Percentiles rank a stretch among this genome's conserved stretches.
phyloP scores from a whole-genome alignment of 2,797 vertebrate genomes.

The Pangasius djambal region DNA sequence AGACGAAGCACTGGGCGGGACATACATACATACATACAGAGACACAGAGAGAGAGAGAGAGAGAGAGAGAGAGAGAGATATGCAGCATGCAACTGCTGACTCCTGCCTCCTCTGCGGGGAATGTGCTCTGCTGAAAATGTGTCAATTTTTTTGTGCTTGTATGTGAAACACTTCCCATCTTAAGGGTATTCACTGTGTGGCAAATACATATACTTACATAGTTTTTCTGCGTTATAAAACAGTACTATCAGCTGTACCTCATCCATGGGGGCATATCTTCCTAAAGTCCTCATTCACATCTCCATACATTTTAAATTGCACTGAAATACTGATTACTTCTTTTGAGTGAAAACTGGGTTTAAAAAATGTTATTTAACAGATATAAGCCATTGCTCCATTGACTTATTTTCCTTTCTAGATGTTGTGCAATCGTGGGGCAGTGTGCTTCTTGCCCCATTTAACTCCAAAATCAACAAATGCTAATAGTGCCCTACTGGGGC shows the following conservation, averaged over 20 bases:
- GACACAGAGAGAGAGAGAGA: not conserved
- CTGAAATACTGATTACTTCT: not conserved
- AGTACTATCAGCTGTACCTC: not conserved
- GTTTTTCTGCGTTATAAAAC: not conserved
- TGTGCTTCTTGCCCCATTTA: not conserved
- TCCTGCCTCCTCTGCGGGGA: conserved; percentile 18
- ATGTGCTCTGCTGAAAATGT: conserved; percentile 35
- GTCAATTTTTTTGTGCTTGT: conserved; percentile 19
- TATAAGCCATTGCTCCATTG: not conserved
- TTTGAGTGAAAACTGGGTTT: not conserved
- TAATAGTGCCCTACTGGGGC: not conserved
- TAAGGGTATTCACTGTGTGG: not conserved
- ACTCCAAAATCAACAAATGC: not conserved
- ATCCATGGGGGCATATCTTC: not conserved
- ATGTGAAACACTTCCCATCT: conserved; percentile 19
- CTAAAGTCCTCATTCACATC: not conserved
- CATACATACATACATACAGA: conserved; percentile 12
- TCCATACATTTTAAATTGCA: not conserved
- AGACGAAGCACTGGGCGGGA: not conserved
- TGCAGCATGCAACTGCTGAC: conserved; percentile 30
- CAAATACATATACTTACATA: not conserved
- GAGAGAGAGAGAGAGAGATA: not conserved
- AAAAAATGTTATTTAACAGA: not conserved
- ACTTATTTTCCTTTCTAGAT: not conserved
- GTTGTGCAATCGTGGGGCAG: not conserved